A percentile compares a stretch with the other conserved stretches of the same genome.
phyloP scores from a whole-genome alignment of 2,797 vertebrate genomes.

The Tolypeutes matacus region DNA sequence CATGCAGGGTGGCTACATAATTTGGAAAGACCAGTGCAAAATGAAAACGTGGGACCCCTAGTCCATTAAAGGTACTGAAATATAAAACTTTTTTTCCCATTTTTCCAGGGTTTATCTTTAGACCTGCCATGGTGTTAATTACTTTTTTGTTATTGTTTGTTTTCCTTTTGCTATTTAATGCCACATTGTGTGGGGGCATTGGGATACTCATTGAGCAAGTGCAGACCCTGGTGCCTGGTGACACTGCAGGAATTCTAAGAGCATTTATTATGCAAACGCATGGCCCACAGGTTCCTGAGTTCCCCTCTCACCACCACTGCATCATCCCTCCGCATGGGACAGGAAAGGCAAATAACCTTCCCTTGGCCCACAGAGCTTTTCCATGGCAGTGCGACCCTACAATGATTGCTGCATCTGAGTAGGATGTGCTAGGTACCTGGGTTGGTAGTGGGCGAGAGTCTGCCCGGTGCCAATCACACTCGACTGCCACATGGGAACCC shows the following conservation, averaged over 20 bases:
- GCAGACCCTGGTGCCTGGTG: background rate
- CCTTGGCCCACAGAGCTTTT: too few species aligned
- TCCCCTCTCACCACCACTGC: background rate
- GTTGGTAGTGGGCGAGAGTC: background rate
- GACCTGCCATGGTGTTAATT: background rate
- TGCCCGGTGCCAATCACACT: background rate
- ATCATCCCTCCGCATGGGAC: background rate
- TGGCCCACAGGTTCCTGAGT: background rate
- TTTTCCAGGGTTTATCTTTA: background rate
- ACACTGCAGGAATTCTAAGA: too few species aligned
- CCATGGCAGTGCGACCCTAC: background rate
- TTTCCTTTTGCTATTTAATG: background rate
- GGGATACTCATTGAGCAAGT: background rate
- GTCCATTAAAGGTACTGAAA: too few species aligned
- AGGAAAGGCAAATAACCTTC: background rate
- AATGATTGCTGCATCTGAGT: background rate
- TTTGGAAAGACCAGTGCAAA: background rate
- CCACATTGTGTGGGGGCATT: background rate
- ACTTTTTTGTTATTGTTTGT: background rate
- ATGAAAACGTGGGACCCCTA: background rate
- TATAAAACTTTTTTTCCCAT: background rate
- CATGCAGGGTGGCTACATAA: background rate
- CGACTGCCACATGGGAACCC: too few species aligned
- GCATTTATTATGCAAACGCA: too few species aligned
- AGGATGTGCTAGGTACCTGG: background rate